These are phyloP conservation scores for Ovis canadensis DNA, from an alignment of 2,113 vertebrate species.

Conservation along the genomic window DNA sequence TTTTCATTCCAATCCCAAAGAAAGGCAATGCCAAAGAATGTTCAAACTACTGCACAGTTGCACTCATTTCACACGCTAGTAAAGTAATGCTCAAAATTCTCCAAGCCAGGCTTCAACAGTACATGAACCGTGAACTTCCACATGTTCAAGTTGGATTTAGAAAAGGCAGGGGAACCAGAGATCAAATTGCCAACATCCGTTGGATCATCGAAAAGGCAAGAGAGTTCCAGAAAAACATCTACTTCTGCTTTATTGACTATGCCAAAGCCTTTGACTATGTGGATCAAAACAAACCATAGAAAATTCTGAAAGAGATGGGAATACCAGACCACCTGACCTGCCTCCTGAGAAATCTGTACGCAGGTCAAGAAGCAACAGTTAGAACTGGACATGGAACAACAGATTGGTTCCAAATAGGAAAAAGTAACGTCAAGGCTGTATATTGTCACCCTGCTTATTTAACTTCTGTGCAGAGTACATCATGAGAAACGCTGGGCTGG, in stretches of 20 bases:
- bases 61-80: not conserved
- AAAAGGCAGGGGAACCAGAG: not conserved
- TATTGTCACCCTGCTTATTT: not conserved
- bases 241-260: not conserved
- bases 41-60: not conserved
- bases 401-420: not conserved
- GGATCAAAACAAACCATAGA: not conserved
- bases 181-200: fast-evolving
- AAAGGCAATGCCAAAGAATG: not conserved
- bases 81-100: not conserved
- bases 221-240: not conserved
- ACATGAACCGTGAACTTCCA: not conserved
- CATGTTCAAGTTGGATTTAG: not conserved
- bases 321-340: not conserved
- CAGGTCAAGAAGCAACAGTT: not conserved
- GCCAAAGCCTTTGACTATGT: not conserved
- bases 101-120: not conserved
- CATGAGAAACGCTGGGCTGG: not conserved
- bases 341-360: not conserved
- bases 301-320: not conserved
- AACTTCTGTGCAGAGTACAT: not conserved
- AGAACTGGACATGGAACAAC: not conserved
- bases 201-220: not conserved
- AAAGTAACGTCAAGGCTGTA: not conserved
- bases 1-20: not conserved